Percentiles rank a stretch among this genome's conserved stretches.
Conservation (phyloP, 2,797 vertebrate species). For the Staurois parvus region DNA sequence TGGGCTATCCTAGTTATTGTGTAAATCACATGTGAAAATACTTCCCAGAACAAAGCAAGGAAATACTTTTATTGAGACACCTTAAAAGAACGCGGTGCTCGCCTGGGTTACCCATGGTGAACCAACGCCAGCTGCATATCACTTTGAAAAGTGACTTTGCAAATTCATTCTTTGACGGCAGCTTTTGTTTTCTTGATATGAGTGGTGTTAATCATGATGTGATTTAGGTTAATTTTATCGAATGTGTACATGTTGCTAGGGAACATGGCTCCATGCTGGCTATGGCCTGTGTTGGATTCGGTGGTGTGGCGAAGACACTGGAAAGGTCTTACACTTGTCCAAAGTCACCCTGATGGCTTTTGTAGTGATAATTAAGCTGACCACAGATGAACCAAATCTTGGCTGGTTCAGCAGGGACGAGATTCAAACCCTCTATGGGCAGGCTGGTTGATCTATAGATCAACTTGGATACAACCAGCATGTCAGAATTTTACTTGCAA, state of each 20-base stretch:
- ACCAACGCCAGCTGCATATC: constrained; percentile 26
- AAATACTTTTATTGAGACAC: constrained; percentile 53
- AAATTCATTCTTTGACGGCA: constrained; percentile 61
- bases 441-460: too few species aligned
- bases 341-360: constrained; percentile 26
- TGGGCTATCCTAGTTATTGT: constrained; percentile 45
- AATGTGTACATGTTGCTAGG: constrained; percentile 73
- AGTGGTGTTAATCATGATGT: constrained; percentile 70
- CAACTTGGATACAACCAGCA: too few species aligned
- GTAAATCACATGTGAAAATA: constrained; percentile 57
- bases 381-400: too few species aligned
- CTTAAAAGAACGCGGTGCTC: constrained; percentile 21
- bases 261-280: constrained; percentile 70
- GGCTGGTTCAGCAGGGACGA: too few species aligned
- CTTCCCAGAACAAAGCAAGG: constrained; percentile 56
- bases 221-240: constrained; percentile 71
- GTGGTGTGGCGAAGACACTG: constrained; percentile 59
- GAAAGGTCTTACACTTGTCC: constrained; percentile 44
- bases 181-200: constrained; percentile 64
- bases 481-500: too few species aligned
- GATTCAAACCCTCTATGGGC: too few species aligned
- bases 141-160: constrained; percentile 27
- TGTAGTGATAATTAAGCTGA: background rate
- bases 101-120: constrained; percentile 15
- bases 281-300: constrained; percentile 61